A percentile compares a stretch with the other conserved stretches of the same genome.
Evolutionary conservation across 2,888 invertebrate genomes (phyloP).

Genomic region (Oegoconia quadripuncta): DNA sequence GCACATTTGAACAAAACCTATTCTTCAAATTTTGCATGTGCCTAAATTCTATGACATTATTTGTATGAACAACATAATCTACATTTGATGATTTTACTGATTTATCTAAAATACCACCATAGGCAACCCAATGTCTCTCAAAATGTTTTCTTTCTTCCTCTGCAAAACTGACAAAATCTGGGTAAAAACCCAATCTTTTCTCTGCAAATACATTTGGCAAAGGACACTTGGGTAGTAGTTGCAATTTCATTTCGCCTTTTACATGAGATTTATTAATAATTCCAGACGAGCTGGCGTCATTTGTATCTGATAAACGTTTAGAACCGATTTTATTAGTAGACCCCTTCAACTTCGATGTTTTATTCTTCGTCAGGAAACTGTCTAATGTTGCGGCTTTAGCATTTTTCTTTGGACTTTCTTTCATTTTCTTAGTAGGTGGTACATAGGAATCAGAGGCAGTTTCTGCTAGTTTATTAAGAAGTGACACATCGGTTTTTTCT

Average conservation of each 20-base stretch:
- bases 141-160: slow-evolving; percentile 54
- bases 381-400: slow-evolving; percentile 22
- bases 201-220: slow-evolving; percentile 56
- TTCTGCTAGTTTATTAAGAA: slow-evolving; percentile 70
- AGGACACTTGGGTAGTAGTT: slow-evolving; percentile 46
- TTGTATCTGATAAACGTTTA: slow-evolving; percentile 5
- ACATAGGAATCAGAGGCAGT: slow-evolving; percentile 38
- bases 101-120: slow-evolving; percentile 73
- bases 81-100: slow-evolving; percentile 50
- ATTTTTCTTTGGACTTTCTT: slow-evolving; percentile 37
- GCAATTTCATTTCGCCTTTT: slow-evolving; percentile 19
- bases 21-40: slow-evolving; percentile 47
- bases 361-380: slow-evolving; percentile 19
- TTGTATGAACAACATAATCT: slow-evolving; percentile 57
- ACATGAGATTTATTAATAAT: slow-evolving; percentile 16
- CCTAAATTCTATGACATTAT: slow-evolving; percentile 39
- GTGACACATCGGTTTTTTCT: slow-evolving; percentile 79
- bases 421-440: slow-evolving; percentile 44
- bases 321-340: slow-evolving; percentile 6
- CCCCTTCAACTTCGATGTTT: slow-evolving; percentile 9
- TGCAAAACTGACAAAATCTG: slow-evolving; percentile 64
- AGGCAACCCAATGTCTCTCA: slow-evolving; percentile 82
- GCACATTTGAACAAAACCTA: slow-evolving; percentile 38
- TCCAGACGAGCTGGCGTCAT: slow-evolving; percentile 11
- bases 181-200: slow-evolving; percentile 61